phyloP scores from a whole-genome alignment of 2,113 vertebrate species.

The Pangasianodon hypophthalmus region DNA sequence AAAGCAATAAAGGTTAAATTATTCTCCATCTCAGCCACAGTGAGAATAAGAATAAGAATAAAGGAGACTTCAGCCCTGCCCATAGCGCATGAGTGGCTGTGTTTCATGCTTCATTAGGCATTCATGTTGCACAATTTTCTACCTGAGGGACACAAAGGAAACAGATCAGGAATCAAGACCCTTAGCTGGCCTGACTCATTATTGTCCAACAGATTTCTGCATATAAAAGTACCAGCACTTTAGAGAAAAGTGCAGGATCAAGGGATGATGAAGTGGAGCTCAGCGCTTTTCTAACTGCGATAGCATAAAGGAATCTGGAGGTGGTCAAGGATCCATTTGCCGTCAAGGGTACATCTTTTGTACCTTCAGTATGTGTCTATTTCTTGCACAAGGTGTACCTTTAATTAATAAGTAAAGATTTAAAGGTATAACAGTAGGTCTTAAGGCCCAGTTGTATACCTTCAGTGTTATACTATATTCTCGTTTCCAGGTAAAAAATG shows the following conservation, averaged over 20 bases:
- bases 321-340: neutral
- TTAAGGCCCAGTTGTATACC: too few relatives aligned
- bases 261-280: neutral
- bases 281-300: neutral
- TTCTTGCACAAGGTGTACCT: neutral
- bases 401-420: neutral
- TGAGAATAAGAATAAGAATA: constrained; percentile 57
- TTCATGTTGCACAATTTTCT: constrained; percentile 31
- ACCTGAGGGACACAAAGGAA: neutral
- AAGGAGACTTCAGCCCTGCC: constrained; percentile 32
- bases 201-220: neutral
- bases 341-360: neutral
- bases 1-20: neutral
- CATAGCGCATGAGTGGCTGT: constrained; percentile 27
- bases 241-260: neutral
- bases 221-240: neutral
- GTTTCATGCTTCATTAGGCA: constrained; percentile 48
- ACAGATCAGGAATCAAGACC: neutral
- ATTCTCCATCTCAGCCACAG: neutral
- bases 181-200: neutral
- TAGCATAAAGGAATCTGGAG: neutral
- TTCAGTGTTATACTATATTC: too few relatives aligned
- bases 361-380: too few relatives aligned
- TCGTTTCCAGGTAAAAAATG: too few relatives aligned
- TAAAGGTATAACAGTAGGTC: neutral